Conservation (phyloP, 2,797 vertebrate genomes). For the Spondyliosoma cantharus region DNA sequence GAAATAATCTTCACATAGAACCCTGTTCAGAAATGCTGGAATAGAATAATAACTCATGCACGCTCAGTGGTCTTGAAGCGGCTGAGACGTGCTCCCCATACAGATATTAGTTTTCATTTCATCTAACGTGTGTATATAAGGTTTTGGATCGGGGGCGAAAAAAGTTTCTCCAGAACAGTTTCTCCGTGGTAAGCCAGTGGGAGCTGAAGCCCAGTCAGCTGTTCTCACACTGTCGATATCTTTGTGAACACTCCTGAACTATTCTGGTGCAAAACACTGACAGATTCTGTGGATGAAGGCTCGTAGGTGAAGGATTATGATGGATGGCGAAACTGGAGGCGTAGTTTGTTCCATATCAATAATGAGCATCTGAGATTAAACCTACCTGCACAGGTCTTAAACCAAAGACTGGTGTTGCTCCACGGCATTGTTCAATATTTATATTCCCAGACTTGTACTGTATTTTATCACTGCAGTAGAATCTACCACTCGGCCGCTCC, state of each 20-base stretch:
- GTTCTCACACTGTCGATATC: constrained; percentile 1
- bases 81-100: neutral
- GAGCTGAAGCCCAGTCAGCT: constrained; percentile 11
- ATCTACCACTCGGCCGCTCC: neutral
- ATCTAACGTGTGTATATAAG: neutral
- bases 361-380: constrained; percentile 3
- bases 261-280: constrained; percentile 10
- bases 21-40: neutral
- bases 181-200: neutral
- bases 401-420: neutral
- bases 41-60: neutral
- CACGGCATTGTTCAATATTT: constrained; percentile 22
- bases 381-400: neutral
- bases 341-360: neutral
- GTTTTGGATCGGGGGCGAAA: neutral
- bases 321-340: constrained; percentile 7
- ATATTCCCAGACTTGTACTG: neutral
- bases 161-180: neutral
- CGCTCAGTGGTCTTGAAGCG: neutral
- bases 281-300: neutral
- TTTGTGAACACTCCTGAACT: neutral
- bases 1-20: neutral
- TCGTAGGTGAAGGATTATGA: constrained; percentile 1
- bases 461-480: constrained; percentile 13
- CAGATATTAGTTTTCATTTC: neutral